These are phyloP conservation scores for Margarornis squamiger DNA, from an alignment of 2,797 vertebrate species.

Conservation along the genomic window DNA sequence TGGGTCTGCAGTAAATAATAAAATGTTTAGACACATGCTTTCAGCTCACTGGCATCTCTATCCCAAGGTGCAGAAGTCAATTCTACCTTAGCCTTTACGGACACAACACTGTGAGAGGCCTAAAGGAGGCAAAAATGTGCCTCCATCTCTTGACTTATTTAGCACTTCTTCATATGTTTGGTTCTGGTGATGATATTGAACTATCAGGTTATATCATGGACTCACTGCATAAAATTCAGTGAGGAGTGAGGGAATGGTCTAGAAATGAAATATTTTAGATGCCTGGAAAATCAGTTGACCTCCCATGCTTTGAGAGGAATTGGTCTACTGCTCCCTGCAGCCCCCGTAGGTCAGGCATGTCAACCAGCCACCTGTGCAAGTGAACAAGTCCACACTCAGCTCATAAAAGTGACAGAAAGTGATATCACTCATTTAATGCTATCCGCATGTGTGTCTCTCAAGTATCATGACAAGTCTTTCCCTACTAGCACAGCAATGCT, in stretches of 20 bases:
- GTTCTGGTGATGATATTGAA: background rate
- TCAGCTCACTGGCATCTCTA: background rate
- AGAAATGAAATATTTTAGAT: background rate
- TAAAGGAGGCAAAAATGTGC: background rate
- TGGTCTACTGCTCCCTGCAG: background rate
- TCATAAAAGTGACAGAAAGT: background rate
- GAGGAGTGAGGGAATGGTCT: background rate
- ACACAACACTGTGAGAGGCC: background rate
- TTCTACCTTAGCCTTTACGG: background rate
- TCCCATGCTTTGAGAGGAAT: background rate
- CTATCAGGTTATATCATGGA: background rate
- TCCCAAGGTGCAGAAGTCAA: background rate
- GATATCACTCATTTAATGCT: background rate
- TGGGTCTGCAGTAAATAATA: background rate
- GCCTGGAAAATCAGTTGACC: background rate
- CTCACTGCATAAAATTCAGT: background rate
- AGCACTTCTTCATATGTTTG: fast-evolving
- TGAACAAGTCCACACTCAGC: background rate
- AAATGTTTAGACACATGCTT: fast-evolving
- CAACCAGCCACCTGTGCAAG: background rate
- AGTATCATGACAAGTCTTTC: background rate
- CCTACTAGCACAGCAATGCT: background rate
- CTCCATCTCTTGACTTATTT: background rate
- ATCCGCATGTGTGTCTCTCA: background rate
- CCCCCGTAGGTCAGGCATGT: background rate